phyloP scores from a whole-genome alignment of 92 coral and sea anemone genomes.

The Chrysogorgia sp. region DNA sequence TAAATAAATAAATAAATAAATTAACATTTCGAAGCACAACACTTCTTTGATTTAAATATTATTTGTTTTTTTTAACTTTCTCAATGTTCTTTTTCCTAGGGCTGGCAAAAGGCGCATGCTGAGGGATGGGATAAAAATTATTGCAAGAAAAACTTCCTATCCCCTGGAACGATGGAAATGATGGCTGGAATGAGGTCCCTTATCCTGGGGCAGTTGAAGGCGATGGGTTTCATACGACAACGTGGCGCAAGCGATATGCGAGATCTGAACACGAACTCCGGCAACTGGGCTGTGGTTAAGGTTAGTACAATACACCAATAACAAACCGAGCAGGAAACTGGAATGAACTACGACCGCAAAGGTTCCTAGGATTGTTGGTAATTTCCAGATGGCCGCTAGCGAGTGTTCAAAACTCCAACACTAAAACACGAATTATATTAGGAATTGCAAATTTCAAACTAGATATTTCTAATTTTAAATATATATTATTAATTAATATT shows the following conservation, averaged over 20 bases:
- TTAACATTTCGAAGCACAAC: too few species aligned
- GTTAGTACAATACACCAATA: too few species aligned
- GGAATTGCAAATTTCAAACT: too few species aligned
- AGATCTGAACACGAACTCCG: constrained; percentile 90
- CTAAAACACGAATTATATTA: background rate
- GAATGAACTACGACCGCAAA: too few species aligned
- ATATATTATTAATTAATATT: too few species aligned
- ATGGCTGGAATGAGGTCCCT: constrained; percentile 99
- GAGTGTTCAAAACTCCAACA: background rate
- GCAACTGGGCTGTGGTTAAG: constrained; percentile 99
- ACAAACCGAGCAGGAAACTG: too few species aligned
- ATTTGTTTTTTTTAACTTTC: too few species aligned
- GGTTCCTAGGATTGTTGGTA: too few species aligned
- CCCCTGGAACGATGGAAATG: constrained; percentile 95
- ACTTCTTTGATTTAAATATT: too few species aligned
- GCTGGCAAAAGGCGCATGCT: constrained; percentile 95
- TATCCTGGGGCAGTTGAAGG: constrained; percentile 86
- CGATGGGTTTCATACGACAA: constrained; percentile 87
- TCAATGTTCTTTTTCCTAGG: constrained; percentile 69
- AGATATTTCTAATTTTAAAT: too few species aligned
- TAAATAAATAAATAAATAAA: too few species aligned
- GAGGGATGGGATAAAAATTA: constrained; percentile 85
- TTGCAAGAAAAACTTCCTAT: constrained; percentile 83
- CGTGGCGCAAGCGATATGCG: constrained; percentile 96
- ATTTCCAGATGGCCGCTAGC: too few species aligned